Evolutionary conservation across 2,113 vertebrate species (phyloP).

Genomic region (Austrofundulus limnaeus): DNA sequence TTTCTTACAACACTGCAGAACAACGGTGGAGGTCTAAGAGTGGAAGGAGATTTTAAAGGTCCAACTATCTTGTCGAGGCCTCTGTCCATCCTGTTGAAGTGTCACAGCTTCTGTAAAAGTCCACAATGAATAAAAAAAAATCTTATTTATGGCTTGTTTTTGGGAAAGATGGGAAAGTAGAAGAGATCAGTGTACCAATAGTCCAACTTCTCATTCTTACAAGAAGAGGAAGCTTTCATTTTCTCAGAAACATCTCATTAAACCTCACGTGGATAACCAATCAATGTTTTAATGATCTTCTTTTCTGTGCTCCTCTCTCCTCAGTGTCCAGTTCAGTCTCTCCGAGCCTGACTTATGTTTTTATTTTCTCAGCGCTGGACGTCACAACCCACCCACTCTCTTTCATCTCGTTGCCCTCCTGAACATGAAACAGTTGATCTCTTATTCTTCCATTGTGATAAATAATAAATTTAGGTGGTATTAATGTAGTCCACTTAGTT

Average conservation of each 20-base stretch:
- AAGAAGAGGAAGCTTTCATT: neutral
- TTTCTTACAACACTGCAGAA: slow-evolving; percentile 59
- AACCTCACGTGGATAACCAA: slow-evolving; percentile 9
- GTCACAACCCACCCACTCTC: slow-evolving; percentile 33
- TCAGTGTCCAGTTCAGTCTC: neutral
- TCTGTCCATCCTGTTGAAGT: slow-evolving; percentile 17
- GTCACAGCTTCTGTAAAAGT: neutral
- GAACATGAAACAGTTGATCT: slow-evolving; percentile 62
- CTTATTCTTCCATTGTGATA: slow-evolving; percentile 32
- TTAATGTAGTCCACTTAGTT: no score
- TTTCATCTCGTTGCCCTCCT: slow-evolving; percentile 54
- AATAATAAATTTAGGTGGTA: slow-evolving; percentile 59
- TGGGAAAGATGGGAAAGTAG: no score
- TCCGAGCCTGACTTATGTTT: slow-evolving; percentile 11
- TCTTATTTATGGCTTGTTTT: no score
- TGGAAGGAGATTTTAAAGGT: neutral
- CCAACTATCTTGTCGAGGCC: neutral
- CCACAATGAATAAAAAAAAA: no score
- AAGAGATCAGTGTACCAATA: neutral
- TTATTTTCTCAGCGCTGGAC: neutral
- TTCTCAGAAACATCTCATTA: neutral
- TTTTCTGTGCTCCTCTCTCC: slow-evolving; percentile 5
- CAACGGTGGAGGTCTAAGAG: slow-evolving; percentile 53
- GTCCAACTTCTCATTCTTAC: neutral
- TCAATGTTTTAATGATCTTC: neutral